Conservation (phyloP, 1,140 invertebrate genomes). For the Drosophila nikananu region DNA sequence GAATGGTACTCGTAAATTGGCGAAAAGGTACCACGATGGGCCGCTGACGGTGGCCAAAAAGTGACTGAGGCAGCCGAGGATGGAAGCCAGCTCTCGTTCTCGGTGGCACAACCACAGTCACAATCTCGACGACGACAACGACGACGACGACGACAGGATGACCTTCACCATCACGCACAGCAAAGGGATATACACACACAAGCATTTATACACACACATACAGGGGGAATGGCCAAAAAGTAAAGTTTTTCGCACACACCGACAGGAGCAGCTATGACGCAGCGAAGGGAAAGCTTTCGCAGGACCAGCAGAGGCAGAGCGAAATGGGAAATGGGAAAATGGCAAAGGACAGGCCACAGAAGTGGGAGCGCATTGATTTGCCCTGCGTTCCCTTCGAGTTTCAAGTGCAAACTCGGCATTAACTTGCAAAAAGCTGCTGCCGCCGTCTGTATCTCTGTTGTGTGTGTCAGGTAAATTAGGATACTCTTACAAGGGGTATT, state of each 20-base stretch:
- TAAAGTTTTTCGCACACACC: conserved; percentile 72
- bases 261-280: conserved; percentile 52
- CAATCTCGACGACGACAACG: conserved; percentile 20
- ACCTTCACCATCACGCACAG: conserved; percentile 82
- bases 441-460: conserved; percentile 1
- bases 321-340: conserved; percentile 6
- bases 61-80: conserved; percentile 42
- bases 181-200: conserved; percentile 39
- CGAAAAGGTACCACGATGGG: conserved; percentile 37
- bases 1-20: conserved; percentile 31
- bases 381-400: conserved; percentile 50
- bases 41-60: conserved; percentile 40
- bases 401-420: conserved; percentile 80
- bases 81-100: conserved; percentile 29
- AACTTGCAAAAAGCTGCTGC: conserved; percentile 63
- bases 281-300: conserved; percentile 65
- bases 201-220: neutral
- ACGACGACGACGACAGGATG: conserved; percentile 66
- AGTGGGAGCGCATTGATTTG: conserved; percentile 60
- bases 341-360: neutral
- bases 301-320: conserved; percentile 14
- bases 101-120: conserved; percentile 14
- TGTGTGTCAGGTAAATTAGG: neutral
- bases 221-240: conserved; percentile 61
- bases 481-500: conserved; percentile 18